Conservation (phyloP, 2,888 invertebrate species). For the Brenthis hecate region DNA sequence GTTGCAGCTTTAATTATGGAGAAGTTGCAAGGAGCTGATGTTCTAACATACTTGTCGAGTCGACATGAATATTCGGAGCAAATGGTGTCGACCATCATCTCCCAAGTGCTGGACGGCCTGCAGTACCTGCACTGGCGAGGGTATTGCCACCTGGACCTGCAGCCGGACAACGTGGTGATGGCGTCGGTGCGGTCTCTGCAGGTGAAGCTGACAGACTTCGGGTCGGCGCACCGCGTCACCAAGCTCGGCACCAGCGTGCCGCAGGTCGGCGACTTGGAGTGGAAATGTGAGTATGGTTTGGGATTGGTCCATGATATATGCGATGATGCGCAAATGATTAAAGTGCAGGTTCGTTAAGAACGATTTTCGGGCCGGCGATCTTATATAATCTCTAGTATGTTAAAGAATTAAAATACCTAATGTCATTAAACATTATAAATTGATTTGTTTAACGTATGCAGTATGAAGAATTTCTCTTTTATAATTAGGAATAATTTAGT, state of each 20-base stretch:
- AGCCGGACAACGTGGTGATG: constrained; percentile 98
- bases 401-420: too few relatives aligned
- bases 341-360: too few relatives aligned
- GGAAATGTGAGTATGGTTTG: constrained; percentile 78
- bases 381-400: too few relatives aligned
- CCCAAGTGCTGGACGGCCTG: constrained; percentile 93
- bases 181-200: constrained; percentile 91
- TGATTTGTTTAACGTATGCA: too few relatives aligned
- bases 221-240: constrained; percentile 91
- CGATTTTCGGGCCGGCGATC: too few relatives aligned
- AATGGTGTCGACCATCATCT: constrained; percentile 92
- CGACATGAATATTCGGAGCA: constrained; percentile 96
- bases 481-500: too few relatives aligned
- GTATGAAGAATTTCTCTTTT: too few relatives aligned
- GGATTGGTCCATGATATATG: too few relatives aligned
- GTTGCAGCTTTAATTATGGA: constrained; percentile 89
- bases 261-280: constrained; percentile 88
- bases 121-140: constrained; percentile 98
- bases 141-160: constrained; percentile 92
- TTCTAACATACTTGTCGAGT: constrained; percentile 93
- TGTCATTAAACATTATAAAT: too few relatives aligned
- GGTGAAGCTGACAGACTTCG: constrained; percentile 96
- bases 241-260: constrained; percentile 89
- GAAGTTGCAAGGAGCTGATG: constrained; percentile 94
- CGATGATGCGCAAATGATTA: too few relatives aligned